Percentiles rank a stretch among this genome's conserved stretches.
phyloP scores from a whole-genome alignment of 2,113 vertebrate species.

The Coryphaenoides rupestris region DNA sequence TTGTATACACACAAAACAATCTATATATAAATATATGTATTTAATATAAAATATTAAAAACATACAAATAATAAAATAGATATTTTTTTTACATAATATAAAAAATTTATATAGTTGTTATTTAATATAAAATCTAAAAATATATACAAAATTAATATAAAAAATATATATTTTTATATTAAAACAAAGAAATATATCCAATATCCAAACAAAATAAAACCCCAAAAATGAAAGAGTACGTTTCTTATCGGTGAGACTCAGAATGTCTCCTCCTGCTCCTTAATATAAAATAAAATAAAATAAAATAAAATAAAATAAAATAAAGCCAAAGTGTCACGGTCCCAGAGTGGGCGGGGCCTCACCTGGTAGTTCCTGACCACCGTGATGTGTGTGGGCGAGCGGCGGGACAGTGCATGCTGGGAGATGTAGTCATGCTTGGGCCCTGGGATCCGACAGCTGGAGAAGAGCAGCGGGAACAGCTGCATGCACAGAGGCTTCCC shows the following conservation, averaged over 20 bases:
- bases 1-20: no score
- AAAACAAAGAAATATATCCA: not conserved
- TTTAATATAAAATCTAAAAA: no score
- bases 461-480: slow-evolving; percentile 77
- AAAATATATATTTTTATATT: no score
- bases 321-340: not conserved
- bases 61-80: no score
- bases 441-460: slow-evolving; percentile 80
- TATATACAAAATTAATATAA: no score
- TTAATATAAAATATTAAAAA: no score
- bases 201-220: no score
- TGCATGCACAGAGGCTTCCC: slow-evolving; percentile 77
- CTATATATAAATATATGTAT: no score
- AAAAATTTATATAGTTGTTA: no score
- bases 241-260: no score
- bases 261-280: no score
- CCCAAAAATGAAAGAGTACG: not conserved
- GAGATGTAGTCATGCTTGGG: slow-evolving; percentile 77
- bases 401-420: slow-evolving; percentile 63
- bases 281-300: not conserved
- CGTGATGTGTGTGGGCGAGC: slow-evolving; percentile 73
- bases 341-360: not conserved
- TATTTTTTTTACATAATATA: not conserved
- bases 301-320: not conserved
- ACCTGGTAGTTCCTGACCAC: slow-evolving; percentile 86